Percentiles rank a stretch among this genome's conserved stretches.
Conservation (phyloP, 2,113 vertebrate species). For the Echinops telfairi region DNA sequence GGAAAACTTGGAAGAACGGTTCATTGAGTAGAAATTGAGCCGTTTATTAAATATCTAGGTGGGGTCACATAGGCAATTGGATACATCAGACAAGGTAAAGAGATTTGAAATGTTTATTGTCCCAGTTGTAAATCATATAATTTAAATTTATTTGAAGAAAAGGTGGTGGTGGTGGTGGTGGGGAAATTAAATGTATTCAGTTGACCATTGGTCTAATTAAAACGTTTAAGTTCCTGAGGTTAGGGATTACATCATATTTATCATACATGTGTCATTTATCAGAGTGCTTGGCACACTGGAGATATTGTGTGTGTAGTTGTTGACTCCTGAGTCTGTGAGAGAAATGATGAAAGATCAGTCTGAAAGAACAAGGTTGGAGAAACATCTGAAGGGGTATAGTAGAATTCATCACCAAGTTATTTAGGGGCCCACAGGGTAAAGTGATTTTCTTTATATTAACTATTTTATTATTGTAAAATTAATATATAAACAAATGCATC, state of each 20-base stretch:
- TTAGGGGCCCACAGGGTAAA: not conserved
- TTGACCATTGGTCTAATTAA: not conserved
- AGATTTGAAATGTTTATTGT: not conserved
- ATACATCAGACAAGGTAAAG: not conserved
- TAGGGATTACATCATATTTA: not conserved
- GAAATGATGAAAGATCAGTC: not conserved
- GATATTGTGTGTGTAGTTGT: not conserved
- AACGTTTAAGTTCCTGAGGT: not conserved
- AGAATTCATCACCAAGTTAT: not conserved
- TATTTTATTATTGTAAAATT: not conserved
- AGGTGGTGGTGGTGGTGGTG: not conserved
- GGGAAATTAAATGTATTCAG: not conserved
- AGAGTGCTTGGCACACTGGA: not conserved
- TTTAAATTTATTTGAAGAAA: constrained; percentile 15
- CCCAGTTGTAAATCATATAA: not conserved
- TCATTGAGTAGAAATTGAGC: not conserved
- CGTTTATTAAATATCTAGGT: not conserved
- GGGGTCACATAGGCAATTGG: not conserved
- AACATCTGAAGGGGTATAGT: not conserved
- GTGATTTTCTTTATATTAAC: constrained; percentile 15
- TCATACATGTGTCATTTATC: not conserved
- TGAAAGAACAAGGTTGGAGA: not conserved
- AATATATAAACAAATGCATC: constrained; percentile 21
- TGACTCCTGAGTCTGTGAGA: not conserved
- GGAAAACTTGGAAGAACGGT: not conserved